Conservation (phyloP, 2,888 invertebrate species). For the Drosophila borealis region DNA sequence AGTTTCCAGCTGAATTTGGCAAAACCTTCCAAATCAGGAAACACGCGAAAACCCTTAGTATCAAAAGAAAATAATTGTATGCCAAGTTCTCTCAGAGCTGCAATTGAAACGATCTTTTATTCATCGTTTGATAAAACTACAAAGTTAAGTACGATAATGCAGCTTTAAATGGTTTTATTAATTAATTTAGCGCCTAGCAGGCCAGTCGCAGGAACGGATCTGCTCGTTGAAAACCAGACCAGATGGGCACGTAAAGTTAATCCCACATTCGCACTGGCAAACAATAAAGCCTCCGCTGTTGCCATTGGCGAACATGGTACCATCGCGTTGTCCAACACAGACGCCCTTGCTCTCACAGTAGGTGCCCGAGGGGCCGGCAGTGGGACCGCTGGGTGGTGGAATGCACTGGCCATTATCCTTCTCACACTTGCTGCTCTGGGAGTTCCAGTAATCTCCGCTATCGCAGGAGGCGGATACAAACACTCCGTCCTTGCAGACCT, state of each 20-base stretch:
- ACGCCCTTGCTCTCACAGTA: conserved; percentile 60
- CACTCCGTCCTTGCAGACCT: conserved; percentile 17
- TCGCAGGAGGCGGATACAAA: conserved; percentile 16
- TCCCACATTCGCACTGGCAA: conserved; percentile 80
- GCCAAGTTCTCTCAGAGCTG: too few relatives aligned
- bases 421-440: neutral
- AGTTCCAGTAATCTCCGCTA: conserved; percentile 24
- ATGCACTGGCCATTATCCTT: neutral
- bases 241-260: conserved; percentile 48
- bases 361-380: conserved; percentile 78
- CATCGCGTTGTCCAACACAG: conserved; percentile 64
- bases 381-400: conserved; percentile 72
- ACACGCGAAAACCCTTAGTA: too few relatives aligned
- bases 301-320: conserved; percentile 33
- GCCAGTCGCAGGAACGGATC: conserved; percentile 66
- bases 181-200: conserved; percentile 52
- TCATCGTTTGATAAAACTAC: neutral
- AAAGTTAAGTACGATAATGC: neutral
- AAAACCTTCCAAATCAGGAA: too few relatives aligned
- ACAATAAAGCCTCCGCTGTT: conserved; percentile 55
- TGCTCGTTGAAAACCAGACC: conserved; percentile 56
- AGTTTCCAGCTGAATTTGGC: too few relatives aligned
- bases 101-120: too few relatives aligned
- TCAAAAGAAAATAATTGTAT: too few relatives aligned
- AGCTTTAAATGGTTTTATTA: conserved; percentile 39